These are phyloP conservation scores for Virgularia gustaviana DNA, from an alignment of 92 coral and sea anemone genomes.

Conservation along the genomic window DNA sequence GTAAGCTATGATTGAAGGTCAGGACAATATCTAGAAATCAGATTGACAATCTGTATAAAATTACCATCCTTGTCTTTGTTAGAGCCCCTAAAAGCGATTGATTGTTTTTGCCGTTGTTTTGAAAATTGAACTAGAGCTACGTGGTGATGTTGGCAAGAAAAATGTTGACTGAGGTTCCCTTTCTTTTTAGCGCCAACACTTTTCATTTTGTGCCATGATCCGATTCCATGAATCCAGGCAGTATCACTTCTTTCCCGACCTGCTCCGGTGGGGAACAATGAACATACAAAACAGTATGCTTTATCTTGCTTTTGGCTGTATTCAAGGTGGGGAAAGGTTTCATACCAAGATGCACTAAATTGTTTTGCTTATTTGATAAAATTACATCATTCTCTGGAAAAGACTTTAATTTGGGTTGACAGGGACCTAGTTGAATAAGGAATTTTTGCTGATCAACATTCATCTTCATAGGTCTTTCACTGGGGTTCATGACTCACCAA, in stretches of 20 bases:
- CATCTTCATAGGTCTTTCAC: not conserved
- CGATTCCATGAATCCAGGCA: conserved; percentile 14
- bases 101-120: conserved; percentile 12
- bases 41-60: conserved; percentile 24
- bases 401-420: conserved; percentile 12
- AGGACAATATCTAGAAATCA: conserved; percentile 11
- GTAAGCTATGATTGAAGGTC: conserved; percentile 12
- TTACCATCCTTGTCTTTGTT: conserved; percentile 14
- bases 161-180: conserved; percentile 24
- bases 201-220: conserved; percentile 16
- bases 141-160: conserved; percentile 3
- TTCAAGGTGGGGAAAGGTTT: conserved; percentile 21
- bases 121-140: conserved; percentile 2
- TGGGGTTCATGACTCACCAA: not conserved
- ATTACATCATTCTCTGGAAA: conserved; percentile 9
- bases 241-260: conserved; percentile 8
- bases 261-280: conserved; percentile 12
- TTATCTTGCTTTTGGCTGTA: conserved; percentile 11
- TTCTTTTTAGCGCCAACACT: conserved; percentile 8
- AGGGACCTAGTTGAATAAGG: conserved; percentile 17
- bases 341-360: conserved; percentile 20
- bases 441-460: conserved; percentile 11
- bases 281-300: conserved; percentile 31
- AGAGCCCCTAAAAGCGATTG: conserved; percentile 20
- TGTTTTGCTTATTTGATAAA: conserved; percentile 11